Evolutionary conservation across 2,888 invertebrate species (phyloP).

Genomic region (Ischnus inquisitorius): DNA sequence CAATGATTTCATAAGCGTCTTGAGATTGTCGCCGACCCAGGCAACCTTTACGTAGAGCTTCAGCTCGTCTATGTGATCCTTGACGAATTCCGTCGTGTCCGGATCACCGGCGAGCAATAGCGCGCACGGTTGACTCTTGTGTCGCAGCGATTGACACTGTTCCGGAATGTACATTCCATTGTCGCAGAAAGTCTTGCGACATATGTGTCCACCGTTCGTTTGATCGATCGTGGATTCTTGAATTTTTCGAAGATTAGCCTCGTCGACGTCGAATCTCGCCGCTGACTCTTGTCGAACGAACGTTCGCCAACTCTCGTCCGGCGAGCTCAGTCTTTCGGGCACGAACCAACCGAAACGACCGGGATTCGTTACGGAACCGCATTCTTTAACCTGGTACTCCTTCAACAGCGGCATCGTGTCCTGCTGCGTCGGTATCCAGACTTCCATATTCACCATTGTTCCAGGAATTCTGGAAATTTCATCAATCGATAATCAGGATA

Average conservation of each 20-base stretch:
- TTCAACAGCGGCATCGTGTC: conserved; percentile 86
- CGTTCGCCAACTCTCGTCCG: conserved; percentile 87
- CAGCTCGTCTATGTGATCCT: conserved; percentile 88
- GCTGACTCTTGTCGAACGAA: conserved; percentile 86
- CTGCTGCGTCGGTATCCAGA: conserved; percentile 89
- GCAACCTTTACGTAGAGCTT: conserved; percentile 89
- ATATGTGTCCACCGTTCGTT: conserved; percentile 83
- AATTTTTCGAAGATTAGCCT: conserved; percentile 79
- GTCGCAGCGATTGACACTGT: conserved; percentile 85
- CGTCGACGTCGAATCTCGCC: conserved; percentile 86
- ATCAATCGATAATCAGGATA: not conserved
- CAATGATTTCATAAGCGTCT: conserved; percentile 83
- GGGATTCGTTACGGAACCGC: conserved; percentile 86
- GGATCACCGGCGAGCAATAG: conserved; percentile 86
- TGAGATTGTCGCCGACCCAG: conserved; percentile 89
- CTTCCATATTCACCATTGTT: conserved; percentile 90
- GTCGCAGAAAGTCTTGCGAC: conserved; percentile 86
- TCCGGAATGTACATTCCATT: conserved; percentile 88
- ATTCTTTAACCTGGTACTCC: conserved; percentile 85
- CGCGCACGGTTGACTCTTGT: conserved; percentile 75
- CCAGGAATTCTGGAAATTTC: conserved; percentile 83
- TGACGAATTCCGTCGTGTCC: conserved; percentile 87
- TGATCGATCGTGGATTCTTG: conserved; percentile 79
- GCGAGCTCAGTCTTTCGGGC: conserved; percentile 84
- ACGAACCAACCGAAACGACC: conserved; percentile 90